Evolutionary conservation across 2,797 vertebrate genomes (phyloP).

Genomic region (Syngnathus rostellatus): DNA sequence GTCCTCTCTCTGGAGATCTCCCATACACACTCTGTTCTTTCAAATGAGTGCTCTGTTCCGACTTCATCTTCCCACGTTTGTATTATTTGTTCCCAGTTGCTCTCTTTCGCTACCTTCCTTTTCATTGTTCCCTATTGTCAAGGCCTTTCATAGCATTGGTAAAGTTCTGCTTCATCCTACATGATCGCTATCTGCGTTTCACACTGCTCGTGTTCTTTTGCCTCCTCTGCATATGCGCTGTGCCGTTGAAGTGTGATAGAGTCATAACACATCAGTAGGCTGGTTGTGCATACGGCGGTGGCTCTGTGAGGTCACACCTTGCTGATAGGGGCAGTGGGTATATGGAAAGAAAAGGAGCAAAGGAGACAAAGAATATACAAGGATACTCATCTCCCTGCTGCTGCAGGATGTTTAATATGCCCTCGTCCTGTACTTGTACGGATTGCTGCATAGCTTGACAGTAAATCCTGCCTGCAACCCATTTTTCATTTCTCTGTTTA

Average conservation of each 20-base stretch:
- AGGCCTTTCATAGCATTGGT: constrained; percentile 7
- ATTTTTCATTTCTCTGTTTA: constrained; percentile 15
- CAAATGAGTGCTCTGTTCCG: constrained; percentile 43
- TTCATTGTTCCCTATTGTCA: constrained; percentile 17
- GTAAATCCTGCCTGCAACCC: constrained; percentile 43
- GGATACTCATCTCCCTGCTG: constrained; percentile 15
- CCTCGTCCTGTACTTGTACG: constrained; percentile 33
- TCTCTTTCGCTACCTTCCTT: constrained; percentile 12
- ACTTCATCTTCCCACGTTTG: constrained; percentile 17
- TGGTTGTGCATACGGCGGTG: constrained; percentile 29
- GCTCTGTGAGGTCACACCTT: constrained; percentile 53
- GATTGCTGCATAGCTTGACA: constrained; percentile 42
- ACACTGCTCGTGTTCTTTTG: background rate
- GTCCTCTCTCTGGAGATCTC: constrained; percentile 29
- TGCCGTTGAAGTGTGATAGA: constrained; percentile 16
- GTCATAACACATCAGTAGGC: constrained; percentile 48
- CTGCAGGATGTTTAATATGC: constrained; percentile 44
- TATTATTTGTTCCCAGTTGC: constrained; percentile 14
- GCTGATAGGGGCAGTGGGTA: constrained; percentile 32
- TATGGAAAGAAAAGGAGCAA: constrained; percentile 1
- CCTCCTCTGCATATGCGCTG: constrained; percentile 8
- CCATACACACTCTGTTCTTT: constrained; percentile 29
- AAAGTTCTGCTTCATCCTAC: constrained; percentile 7
- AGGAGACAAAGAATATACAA: background rate
- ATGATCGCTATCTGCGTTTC: background rate